Evolutionary conservation across 2,113 vertebrate species (phyloP).

Genomic region (Rousettus leschenaultii): DNA sequence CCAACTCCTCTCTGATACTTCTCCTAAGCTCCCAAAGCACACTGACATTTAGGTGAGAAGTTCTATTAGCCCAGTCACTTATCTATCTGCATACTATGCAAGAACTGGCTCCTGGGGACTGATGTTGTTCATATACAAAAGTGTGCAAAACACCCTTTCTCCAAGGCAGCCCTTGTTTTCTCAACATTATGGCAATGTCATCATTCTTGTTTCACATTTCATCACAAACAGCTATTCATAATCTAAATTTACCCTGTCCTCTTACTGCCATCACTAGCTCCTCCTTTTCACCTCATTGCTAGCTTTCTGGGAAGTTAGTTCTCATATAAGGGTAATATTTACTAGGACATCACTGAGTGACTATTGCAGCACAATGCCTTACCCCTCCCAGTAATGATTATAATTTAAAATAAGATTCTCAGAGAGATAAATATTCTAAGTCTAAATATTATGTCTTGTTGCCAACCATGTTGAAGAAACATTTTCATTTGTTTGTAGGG

Average conservation of each 20-base stretch:
- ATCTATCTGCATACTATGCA: neutral
- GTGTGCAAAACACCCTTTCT: neutral
- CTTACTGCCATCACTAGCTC: neutral
- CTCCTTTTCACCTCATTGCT: neutral
- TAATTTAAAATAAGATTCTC: neutral
- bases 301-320: neutral
- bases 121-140: neutral
- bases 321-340: neutral
- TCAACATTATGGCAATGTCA: neutral
- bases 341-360: neutral
- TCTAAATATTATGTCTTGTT: neutral
- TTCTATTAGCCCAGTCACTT: neutral
- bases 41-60: constrained; percentile 18
- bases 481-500: constrained; percentile 23
- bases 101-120: neutral
- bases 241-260: neutral
- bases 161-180: neutral
- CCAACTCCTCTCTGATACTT: neutral
- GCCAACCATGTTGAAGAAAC: neutral
- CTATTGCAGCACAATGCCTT: neutral
- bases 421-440: neutral
- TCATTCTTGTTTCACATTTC: constrained; percentile 10
- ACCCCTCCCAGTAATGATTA: neutral
- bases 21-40: neutral
- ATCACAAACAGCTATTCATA: neutral